These are phyloP conservation scores for Drosophila auraria DNA, from an alignment of 1,140 invertebrate genomes.

Conservation along the genomic window DNA sequence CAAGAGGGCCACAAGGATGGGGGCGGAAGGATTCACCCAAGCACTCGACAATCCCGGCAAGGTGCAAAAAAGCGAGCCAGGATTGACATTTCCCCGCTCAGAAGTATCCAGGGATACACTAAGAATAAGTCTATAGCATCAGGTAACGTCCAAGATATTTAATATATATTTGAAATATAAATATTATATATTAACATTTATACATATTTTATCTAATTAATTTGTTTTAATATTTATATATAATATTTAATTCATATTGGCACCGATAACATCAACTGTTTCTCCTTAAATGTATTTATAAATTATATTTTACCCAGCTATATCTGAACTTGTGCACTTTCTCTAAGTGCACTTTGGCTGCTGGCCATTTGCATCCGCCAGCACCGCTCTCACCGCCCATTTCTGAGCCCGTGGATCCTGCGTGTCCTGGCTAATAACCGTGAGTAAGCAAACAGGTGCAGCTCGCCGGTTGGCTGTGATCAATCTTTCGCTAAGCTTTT, in stretches of 20 bases:
- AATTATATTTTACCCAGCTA: too few species aligned
- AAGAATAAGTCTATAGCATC: background rate
- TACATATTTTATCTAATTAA: background rate
- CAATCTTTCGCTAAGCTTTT: constrained; percentile 81
- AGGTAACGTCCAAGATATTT: background rate
- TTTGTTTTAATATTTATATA: background rate
- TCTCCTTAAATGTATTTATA: background rate
- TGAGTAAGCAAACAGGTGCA: constrained; percentile 81
- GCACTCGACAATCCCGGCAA: constrained; percentile 69
- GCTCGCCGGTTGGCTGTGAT: constrained; percentile 62
- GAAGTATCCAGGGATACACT: constrained; percentile 15
- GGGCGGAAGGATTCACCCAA: constrained; percentile 44
- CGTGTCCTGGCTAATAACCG: constrained; percentile 76
- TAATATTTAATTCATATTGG: background rate
- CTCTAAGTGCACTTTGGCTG: constrained; percentile 1
- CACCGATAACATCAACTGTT: too few species aligned
- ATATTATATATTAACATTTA: background rate
- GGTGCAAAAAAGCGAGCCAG: constrained; percentile 71
- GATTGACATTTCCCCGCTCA: constrained; percentile 40
- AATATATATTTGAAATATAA: background rate
- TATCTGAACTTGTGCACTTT: background rate
- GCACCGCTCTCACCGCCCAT: background rate
- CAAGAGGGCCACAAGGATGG: constrained; percentile 35
- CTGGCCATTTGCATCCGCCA: constrained; percentile 65
- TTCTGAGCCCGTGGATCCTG: constrained; percentile 15